These are phyloP conservation scores for Agriotes lineatus DNA, from an alignment of 2,888 invertebrate species.

Conservation along the genomic window DNA sequence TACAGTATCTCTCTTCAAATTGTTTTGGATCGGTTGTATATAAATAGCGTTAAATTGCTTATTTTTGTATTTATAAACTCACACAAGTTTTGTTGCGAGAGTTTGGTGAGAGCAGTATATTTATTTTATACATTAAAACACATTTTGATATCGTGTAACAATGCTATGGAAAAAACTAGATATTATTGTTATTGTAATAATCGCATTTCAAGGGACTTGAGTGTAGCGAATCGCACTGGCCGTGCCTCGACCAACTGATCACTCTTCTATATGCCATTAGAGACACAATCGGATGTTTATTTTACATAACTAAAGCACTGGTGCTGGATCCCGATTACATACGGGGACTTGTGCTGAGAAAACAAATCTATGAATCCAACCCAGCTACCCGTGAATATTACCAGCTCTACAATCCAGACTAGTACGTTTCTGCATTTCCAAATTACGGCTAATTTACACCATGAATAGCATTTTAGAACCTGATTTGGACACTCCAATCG, in stretches of 20 bases:
- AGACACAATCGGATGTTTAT: slow-evolving; percentile 83
- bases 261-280: slow-evolving; percentile 80
- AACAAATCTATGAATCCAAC: slow-evolving; percentile 78
- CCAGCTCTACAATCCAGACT: slow-evolving; percentile 72
- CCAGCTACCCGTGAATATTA: slow-evolving; percentile 78
- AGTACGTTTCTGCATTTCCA: slow-evolving; percentile 60
- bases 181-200: slow-evolving; percentile 3
- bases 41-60: too few species aligned
- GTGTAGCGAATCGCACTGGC: slow-evolving; percentile 88
- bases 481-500: slow-evolving; percentile 65
- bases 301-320: slow-evolving; percentile 80
- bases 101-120: too few species aligned
- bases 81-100: too few species aligned
- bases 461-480: slow-evolving; percentile 67
- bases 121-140: too few species aligned
- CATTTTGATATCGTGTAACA: too few species aligned
- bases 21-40: too few species aligned
- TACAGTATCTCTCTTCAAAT: too few species aligned
- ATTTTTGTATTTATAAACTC: too few species aligned
- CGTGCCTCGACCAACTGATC: slow-evolving; percentile 86
- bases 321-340: slow-evolving; percentile 79
- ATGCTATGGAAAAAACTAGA: too few species aligned
- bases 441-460: too few species aligned
- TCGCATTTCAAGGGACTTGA: slow-evolving; percentile 77
- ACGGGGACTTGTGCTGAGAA: slow-evolving; percentile 80